Percentiles rank a stretch among this genome's conserved stretches.
phyloP scores from a whole-genome alignment of 2,888 invertebrate species.

The Tanypteryx hageni region DNA sequence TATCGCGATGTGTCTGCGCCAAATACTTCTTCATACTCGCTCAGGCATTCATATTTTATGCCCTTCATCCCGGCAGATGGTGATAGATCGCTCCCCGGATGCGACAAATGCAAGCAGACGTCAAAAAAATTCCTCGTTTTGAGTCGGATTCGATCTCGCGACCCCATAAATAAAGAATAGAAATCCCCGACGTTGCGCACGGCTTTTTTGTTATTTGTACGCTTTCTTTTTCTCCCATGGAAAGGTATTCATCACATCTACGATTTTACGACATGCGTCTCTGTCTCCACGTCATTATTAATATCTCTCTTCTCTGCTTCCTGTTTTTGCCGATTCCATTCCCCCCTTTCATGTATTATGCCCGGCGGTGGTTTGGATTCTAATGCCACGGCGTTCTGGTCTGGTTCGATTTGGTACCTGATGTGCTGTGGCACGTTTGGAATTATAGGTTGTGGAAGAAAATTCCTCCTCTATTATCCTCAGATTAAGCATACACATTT shows the following conservation, averaged over 20 bases:
- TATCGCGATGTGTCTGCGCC: neutral
- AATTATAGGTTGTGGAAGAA: too few relatives aligned
- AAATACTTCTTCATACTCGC: neutral
- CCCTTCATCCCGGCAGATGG: slow-evolving; percentile 39
- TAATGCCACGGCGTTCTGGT: neutral
- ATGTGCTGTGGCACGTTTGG: too few relatives aligned
- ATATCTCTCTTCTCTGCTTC: slow-evolving; percentile 7
- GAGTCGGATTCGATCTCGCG: slow-evolving; percentile 53
- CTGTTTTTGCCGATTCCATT: neutral
- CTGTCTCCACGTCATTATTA: slow-evolving; percentile 53
- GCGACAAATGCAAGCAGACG: slow-evolving; percentile 14
- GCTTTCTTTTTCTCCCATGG: neutral
- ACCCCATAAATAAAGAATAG: slow-evolving; percentile 43
- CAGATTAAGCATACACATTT: too few relatives aligned
- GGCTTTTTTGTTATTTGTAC: neutral
- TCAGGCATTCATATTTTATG: slow-evolving; percentile 8
- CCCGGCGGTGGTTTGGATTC: slow-evolving; percentile 40
- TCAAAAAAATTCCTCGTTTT: slow-evolving; percentile 12
- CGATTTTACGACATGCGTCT: slow-evolving; percentile 51
- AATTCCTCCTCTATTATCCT: too few relatives aligned
- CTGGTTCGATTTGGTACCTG: neutral
- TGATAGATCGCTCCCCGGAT: slow-evolving; percentile 44
- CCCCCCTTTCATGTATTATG: slow-evolving; percentile 30
- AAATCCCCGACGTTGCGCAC: neutral
- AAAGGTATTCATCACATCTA: slow-evolving; percentile 53